Evolutionary conservation across 2,113 vertebrate genomes (phyloP), one percentile per base, ranked within the genome.

Genomic region (Fulica atra): DNA sequence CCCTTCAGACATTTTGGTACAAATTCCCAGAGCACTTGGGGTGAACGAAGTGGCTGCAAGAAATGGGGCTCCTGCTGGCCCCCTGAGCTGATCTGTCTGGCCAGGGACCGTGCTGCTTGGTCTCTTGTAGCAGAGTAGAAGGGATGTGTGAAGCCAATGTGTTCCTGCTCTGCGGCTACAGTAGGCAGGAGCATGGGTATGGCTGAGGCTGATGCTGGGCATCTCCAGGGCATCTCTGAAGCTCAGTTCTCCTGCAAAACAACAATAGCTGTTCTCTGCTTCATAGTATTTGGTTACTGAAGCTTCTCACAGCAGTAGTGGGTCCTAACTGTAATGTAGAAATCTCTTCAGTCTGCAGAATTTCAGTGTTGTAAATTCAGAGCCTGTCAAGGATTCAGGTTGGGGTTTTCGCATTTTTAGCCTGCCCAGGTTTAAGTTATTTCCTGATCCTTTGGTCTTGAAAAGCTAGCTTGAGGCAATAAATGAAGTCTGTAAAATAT

Each of bases 401-500:
- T 26, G 25, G 25, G 51, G 50, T 51, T 51, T 53, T 53, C 12
- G 64, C 20, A 26, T 66, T 64, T 40, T 76, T 81, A 71, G 68
- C 61, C 63, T 65, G 29, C 53, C 74, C 38, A 44, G 53, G 51
- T 76, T 51, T 40, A 56, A 80, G 57, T 88, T 93, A 88, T 90
- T 90, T 95, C 87, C 87, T 88, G 57, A 80, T 76, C 35, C 38
- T 71, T 87, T 74, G 82, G 68, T 81, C 82, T 83, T 74, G 61
- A 79, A 87, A 83, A 90, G 51, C 71, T 83, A 72, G 51, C 79
- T 93, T 20, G 63, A 90, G 79, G 79, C 91, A 65, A 87, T 80
- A 93, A 92, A 63, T 89, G 74, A 92, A 74, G 46, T 56, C 56
- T 76, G 84, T 60, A 95, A 93, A 90, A 65, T 90, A 90, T 80